Percentiles rank a stretch among this genome's conserved stretches.
Conservation (phyloP, 1,140 invertebrate species). For the Gerris buenoi region DNA sequence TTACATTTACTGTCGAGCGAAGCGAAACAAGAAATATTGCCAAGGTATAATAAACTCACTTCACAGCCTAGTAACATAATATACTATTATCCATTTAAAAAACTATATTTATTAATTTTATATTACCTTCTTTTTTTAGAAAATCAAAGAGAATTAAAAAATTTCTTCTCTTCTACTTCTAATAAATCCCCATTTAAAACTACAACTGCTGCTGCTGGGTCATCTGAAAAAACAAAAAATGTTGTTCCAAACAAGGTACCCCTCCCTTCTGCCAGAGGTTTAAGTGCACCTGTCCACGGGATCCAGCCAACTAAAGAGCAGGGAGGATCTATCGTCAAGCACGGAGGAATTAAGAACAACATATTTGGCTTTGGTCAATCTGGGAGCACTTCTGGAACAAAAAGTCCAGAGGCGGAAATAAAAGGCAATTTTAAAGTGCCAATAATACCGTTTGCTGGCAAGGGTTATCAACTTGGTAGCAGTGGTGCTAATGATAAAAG, state of each 20-base stretch:
- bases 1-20: too few species aligned
- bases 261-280: too few species aligned
- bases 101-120: background rate
- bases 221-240: too few species aligned
- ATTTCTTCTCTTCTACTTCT: background rate
- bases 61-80: too few species aligned
- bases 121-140: background rate
- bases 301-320: slow-evolving; percentile 6
- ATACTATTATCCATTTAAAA: too few species aligned
- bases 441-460: slow-evolving; percentile 13
- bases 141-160: background rate
- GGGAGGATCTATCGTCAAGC: background rate
- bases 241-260: too few species aligned
- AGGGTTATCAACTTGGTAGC: slow-evolving; percentile 14
- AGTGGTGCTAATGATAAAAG: background rate
- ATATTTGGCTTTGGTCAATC: slow-evolving; percentile 8
- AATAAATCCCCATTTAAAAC: background rate
- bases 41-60: too few species aligned
- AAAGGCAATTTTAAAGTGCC: background rate
- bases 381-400: background rate
- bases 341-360: slow-evolving; percentile 8
- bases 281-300: slow-evolving; percentile 14
- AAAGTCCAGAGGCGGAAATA: background rate
- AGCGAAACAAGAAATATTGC: too few species aligned
- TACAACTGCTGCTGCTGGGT: too few species aligned